Evolutionary conservation across 1,140 invertebrate species (phyloP).

Genomic region (Musca domestica): DNA sequence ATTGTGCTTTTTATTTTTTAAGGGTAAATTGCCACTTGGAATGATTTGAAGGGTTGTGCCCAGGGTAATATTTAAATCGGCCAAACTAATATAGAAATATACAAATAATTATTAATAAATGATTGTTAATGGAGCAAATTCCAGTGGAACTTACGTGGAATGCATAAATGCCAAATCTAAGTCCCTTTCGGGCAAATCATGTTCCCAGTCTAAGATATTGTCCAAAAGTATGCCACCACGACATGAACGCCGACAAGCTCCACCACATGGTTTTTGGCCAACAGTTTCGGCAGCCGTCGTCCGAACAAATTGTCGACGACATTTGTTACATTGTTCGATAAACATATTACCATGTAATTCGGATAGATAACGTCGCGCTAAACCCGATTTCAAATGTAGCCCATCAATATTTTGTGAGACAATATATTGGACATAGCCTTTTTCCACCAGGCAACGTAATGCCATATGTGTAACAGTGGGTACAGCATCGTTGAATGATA

Average conservation of each 20-base stretch:
- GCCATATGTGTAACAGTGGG: slow-evolving; percentile 96
- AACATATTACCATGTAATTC: slow-evolving; percentile 99
- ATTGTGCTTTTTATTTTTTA: slow-evolving; percentile 82
- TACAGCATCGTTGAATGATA: slow-evolving; percentile 87
- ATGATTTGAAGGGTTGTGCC: slow-evolving; percentile 97
- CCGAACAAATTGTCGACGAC: slow-evolving; percentile 74
- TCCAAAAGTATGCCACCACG: slow-evolving; percentile 81
- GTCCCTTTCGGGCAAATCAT: slow-evolving; percentile 88
- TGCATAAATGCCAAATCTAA: slow-evolving; percentile 82
- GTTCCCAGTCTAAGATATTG: slow-evolving; percentile 98
- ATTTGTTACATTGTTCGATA: slow-evolving; percentile 88
- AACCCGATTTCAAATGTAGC: slow-evolving; percentile 86
- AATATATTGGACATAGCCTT: slow-evolving; percentile 78
- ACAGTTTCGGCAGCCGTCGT: slow-evolving; percentile 79
- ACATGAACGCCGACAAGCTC: slow-evolving; percentile 74
- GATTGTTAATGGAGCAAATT: not conserved
- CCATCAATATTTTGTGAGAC: slow-evolving; percentile 99
- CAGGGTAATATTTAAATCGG: slow-evolving; percentile 89
- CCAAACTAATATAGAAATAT: slow-evolving; percentile 62
- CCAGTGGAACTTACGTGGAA: slow-evolving; percentile 66
- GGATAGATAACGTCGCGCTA: slow-evolving; percentile 75
- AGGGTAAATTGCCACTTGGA: slow-evolving; percentile 92
- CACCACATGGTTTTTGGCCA: slow-evolving; percentile 83
- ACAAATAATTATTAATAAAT: not conserved
- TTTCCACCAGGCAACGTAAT: slow-evolving; percentile 75